These are phyloP conservation scores for Polietes domitor DNA, from an alignment of 2,888 invertebrate genomes.

Conservation along the genomic window DNA sequence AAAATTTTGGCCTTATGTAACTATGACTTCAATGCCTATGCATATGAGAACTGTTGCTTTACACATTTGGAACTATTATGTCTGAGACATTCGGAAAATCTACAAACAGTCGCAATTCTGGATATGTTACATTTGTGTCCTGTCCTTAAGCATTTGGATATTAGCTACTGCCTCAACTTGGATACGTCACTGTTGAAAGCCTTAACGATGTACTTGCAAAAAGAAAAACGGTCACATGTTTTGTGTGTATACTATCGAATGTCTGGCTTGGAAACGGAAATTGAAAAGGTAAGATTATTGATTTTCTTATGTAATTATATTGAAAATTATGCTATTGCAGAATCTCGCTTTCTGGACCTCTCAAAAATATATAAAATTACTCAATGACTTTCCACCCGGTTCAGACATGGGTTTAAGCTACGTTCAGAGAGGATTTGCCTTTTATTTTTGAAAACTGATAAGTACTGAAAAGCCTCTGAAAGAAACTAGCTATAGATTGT, in stretches of 20 bases:
- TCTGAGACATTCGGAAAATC: conserved; percentile 63
- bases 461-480: neutral
- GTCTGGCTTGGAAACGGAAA: conserved; percentile 73
- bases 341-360: conserved; percentile 70
- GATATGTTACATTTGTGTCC: conserved; percentile 73
- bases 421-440: conserved; percentile 76
- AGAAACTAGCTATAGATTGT: neutral
- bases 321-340: conserved; percentile 62
- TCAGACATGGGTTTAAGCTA: conserved; percentile 76
- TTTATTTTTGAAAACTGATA: conserved; percentile 71
- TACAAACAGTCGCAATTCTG: conserved; percentile 67
- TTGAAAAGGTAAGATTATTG: conserved; percentile 70
- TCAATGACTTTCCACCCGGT: conserved; percentile 72
- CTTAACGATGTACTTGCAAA: conserved; percentile 66
- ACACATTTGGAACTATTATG: conserved; percentile 69
- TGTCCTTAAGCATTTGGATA: conserved; percentile 73
- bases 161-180: conserved; percentile 73
- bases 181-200: conserved; percentile 71
- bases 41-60: conserved; percentile 68
- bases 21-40: conserved; percentile 69
- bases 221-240: conserved; percentile 61
- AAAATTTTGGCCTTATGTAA: conserved; percentile 75
- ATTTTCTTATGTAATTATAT: conserved; percentile 9
- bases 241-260: conserved; percentile 72
- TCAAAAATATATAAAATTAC: conserved; percentile 71